Percentiles rank a stretch among this genome's conserved stretches.
These are phyloP conservation scores for Corapipo altera DNA, from an alignment of 2,113 vertebrate species.

Conservation along the genomic window DNA sequence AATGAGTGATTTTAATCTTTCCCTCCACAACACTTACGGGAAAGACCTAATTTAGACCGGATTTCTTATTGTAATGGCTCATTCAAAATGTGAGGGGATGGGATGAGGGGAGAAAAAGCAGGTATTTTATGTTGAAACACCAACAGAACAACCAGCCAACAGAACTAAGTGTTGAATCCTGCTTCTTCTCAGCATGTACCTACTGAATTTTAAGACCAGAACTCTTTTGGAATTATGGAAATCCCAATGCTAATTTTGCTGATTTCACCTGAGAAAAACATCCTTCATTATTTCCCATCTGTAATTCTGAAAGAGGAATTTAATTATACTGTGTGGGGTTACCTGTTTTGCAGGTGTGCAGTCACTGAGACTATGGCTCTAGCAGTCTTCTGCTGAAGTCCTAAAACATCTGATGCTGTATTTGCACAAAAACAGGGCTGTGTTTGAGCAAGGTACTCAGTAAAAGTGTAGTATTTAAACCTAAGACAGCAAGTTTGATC, in stretches of 20 bases:
- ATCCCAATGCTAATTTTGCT: neutral
- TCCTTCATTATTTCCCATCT: neutral
- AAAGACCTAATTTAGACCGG: conserved; percentile 1
- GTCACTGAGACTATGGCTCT: neutral
- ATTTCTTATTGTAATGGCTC: neutral
- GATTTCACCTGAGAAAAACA: neutral
- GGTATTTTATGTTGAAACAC: neutral
- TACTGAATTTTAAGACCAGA: neutral
- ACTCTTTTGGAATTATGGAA: neutral
- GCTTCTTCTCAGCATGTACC: neutral
- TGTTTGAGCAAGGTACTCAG: neutral
- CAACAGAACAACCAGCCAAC: neutral
- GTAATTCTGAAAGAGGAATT: neutral
- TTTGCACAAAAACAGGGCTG: neutral
- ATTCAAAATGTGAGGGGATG: neutral
- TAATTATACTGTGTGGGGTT: neutral
- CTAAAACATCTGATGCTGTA: neutral
- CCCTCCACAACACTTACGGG: conserved; percentile 5
- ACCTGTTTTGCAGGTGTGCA: neutral
- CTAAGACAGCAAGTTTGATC: neutral
- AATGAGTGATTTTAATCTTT: conserved; percentile 10
- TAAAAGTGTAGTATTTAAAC: neutral
- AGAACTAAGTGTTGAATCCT: neutral
- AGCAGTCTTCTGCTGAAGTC: neutral
- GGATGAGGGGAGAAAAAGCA: neutral